A percentile compares a stretch with the other conserved stretches of the same genome.
Conservation (phyloP, 1,140 invertebrate genomes). For the Phymorhynchus buccinoides region DNA sequence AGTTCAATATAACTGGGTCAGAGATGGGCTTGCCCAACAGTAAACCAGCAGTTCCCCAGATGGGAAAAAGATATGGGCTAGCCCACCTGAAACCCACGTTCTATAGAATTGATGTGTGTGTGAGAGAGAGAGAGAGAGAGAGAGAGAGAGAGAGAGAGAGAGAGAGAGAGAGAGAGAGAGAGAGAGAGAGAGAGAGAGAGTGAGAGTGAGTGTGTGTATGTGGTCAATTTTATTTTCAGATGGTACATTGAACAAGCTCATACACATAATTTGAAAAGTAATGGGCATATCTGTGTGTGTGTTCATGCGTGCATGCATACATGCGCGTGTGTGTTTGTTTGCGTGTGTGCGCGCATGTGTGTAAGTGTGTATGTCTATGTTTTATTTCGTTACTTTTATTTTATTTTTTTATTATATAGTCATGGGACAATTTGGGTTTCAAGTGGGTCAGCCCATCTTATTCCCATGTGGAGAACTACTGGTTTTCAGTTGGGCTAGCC, state of each 20-base stretch:
- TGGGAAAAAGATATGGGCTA: no score
- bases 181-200: background rate
- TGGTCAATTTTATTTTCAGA: no score
- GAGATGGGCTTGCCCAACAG: no score
- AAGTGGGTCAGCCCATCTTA: background rate
- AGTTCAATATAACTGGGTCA: no score
- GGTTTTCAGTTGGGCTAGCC: background rate
- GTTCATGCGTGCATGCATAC: background rate
- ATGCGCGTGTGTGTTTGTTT: conserved; percentile 8
- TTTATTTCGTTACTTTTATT: background rate
- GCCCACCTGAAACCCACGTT: background rate
- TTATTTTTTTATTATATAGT: background rate
- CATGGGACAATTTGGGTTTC: background rate
- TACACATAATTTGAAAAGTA: no score
- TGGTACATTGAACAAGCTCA: no score
- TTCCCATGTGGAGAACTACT: background rate
- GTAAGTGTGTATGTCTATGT: background rate
- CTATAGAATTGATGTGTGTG: conserved; percentile 6
- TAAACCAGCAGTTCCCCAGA: no score
- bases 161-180: background rate
- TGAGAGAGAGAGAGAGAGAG: background rate
- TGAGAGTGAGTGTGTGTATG: background rate
- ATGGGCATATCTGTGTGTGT: background rate
- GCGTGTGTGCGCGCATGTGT: conserved; percentile 10
- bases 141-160: conserved; percentile 5